Evolutionary conservation across 2,888 invertebrate species (phyloP).

Genomic region (Patella depressa): DNA sequence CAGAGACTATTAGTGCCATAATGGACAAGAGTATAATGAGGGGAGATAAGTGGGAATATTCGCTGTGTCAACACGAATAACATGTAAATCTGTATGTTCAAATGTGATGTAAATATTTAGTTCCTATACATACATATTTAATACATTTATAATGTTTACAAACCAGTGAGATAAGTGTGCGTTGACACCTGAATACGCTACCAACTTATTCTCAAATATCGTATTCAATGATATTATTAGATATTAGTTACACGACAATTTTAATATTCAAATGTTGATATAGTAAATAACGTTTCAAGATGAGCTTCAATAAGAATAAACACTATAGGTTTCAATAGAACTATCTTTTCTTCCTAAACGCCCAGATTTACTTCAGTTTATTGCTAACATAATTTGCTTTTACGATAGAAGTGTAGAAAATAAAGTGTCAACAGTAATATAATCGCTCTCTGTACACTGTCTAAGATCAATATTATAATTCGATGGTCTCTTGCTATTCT

Average conservation of each 20-base stretch:
- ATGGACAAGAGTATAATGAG: not conserved
- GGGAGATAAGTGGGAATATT: conserved; percentile 4
- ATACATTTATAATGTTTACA: conserved; percentile 10
- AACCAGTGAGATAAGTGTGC: not conserved
- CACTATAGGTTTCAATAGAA: no score
- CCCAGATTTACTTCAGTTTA: no score
- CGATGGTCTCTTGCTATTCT: no score
- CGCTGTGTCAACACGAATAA: not conserved
- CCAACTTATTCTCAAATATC: not conserved
- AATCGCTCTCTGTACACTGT: no score
- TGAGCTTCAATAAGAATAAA: no score
- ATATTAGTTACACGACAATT: not conserved
- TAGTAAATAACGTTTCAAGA: not conserved
- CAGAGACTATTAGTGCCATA: conserved; percentile 1
- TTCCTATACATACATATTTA: not conserved
- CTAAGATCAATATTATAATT: no score
- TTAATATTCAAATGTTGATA: not conserved
- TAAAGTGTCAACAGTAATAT: no score
- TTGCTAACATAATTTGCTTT: no score
- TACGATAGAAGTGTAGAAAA: no score
- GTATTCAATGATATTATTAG: not conserved
- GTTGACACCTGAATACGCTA: not conserved
- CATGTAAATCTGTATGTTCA: conserved; percentile 3
- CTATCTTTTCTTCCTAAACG: no score
- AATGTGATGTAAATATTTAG: conserved; percentile 10